Percentiles rank a stretch among this genome's conserved stretches.
Conservation (phyloP, 2,113 vertebrate species). For the Caloenas nicobarica region DNA sequence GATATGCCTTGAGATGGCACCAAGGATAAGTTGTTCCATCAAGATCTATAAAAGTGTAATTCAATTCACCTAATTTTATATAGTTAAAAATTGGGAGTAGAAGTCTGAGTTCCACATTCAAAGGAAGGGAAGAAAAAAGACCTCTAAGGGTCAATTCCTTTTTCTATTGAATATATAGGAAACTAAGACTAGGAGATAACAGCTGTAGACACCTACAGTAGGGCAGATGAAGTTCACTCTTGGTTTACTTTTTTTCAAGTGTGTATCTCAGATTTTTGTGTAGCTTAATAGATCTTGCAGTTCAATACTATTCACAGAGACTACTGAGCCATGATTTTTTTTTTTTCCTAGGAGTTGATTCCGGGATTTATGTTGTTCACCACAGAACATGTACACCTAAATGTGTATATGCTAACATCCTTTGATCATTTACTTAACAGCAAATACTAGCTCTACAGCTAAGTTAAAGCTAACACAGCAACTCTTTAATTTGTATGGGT, state of each 20-base stretch:
- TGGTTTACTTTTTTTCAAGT: neutral
- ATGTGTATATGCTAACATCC: neutral
- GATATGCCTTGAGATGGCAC: too few species aligned
- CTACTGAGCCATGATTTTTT: neutral
- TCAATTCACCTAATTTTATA: neutral
- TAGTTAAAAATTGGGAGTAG: neutral
- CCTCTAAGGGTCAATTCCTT: neutral
- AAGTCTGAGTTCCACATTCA: neutral
- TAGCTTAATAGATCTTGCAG: neutral
- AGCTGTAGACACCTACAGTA: neutral
- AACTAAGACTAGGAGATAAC: neutral
- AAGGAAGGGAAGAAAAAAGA: neutral
- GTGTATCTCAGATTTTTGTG: neutral
- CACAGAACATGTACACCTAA: neutral
- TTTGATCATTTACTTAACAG: neutral
- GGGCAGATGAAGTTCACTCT: neutral
- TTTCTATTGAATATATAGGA: neutral
- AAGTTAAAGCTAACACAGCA: neutral
- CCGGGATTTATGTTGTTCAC: neutral
- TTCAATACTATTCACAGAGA: neutral
- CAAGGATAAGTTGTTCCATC: too few species aligned
- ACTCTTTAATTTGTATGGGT: neutral
- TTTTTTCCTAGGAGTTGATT: neutral
- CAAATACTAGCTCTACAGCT: neutral
- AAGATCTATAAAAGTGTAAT: neutral